A percentile compares a stretch with the other conserved stretches of the same genome.
Evolutionary conservation across 2,113 vertebrate genomes (phyloP).

Genomic region (Cervus canadensis): DNA sequence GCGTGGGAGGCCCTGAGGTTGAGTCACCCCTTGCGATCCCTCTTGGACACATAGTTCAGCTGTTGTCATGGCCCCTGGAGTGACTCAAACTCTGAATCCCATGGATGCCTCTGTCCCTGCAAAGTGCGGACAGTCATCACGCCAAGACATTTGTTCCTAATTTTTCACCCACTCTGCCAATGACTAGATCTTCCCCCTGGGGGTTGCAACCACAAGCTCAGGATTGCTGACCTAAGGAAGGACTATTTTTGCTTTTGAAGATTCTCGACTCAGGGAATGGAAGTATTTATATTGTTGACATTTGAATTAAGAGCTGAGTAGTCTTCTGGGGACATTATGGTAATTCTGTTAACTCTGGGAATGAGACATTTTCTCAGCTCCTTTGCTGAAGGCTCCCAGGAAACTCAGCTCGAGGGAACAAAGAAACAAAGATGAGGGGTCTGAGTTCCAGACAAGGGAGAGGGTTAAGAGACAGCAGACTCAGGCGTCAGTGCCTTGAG

Average conservation of each 20-base stretch:
- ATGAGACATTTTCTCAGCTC: neutral
- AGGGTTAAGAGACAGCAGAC: neutral
- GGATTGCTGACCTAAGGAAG: constrained; percentile 37
- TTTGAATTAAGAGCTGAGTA: neutral
- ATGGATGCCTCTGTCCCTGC: neutral
- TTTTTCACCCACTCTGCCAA: neutral
- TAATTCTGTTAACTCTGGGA: neutral
- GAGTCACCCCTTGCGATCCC: neutral
- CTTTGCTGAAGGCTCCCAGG: neutral
- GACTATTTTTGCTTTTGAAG: constrained; percentile 50
- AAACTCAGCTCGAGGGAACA: neutral
- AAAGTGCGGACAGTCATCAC: neutral
- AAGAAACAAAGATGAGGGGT: neutral
- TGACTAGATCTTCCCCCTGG: neutral
- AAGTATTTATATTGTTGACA: constrained; percentile 32
- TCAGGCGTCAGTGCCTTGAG: neutral
- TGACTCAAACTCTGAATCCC: neutral
- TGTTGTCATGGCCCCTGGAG: neutral
- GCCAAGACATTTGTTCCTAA: constrained; percentile 29
- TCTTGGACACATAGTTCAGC: neutral
- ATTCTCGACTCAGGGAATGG: neutral
- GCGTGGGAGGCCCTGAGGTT: neutral
- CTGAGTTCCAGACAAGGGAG: neutral
- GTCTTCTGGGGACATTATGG: neutral
- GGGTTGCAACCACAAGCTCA: neutral